Conservation (phyloP, 2,888 invertebrate genomes). For the Athalia circularis region DNA sequence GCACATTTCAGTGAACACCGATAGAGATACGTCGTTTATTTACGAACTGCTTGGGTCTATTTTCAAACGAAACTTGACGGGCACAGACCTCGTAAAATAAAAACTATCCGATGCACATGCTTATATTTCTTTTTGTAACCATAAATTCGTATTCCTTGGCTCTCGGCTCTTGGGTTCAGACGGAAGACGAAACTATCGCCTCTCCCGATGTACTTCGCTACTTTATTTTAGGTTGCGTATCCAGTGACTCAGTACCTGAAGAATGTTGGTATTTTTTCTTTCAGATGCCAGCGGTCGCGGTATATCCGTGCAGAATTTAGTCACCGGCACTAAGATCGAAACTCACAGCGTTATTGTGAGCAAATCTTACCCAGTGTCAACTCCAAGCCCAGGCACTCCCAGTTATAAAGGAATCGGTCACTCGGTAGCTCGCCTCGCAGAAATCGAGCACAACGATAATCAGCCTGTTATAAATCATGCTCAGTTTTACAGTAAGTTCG, state of each 20-base stretch:
- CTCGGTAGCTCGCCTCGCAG: slow-evolving; percentile 68
- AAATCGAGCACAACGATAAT: slow-evolving; percentile 65
- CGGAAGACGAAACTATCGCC: not conserved
- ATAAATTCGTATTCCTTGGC: slow-evolving; percentile 44
- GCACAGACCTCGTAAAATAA: slow-evolving; percentile 4
- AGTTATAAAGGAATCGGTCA: slow-evolving; percentile 67
- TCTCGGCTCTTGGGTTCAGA: not conserved
- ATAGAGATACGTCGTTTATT: slow-evolving; percentile 7
- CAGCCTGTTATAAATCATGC: slow-evolving; percentile 63
- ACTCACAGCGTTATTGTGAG: slow-evolving; percentile 78
- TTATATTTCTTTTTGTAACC: slow-evolving; percentile 40
- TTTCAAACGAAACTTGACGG: slow-evolving; percentile 22
- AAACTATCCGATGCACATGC: not conserved
- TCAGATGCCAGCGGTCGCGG: slow-evolving; percentile 66
- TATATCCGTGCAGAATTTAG: slow-evolving; percentile 66
- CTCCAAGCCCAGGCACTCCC: slow-evolving; percentile 66
- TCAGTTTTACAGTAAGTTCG: slow-evolving; percentile 66
- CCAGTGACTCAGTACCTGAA: slow-evolving; percentile 38
- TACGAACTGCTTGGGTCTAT: slow-evolving; percentile 1
- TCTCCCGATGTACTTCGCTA: slow-evolving; percentile 17
- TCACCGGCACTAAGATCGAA: slow-evolving; percentile 67
- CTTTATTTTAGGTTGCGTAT: slow-evolving; percentile 41
- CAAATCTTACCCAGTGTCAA: slow-evolving; percentile 71
- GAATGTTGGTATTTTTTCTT: slow-evolving; percentile 48
- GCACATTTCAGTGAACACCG: not conserved